Percentiles rank a stretch among this genome's conserved stretches.
Conservation (phyloP, 2,113 vertebrate species). For the Xyrauchen texanus region DNA sequence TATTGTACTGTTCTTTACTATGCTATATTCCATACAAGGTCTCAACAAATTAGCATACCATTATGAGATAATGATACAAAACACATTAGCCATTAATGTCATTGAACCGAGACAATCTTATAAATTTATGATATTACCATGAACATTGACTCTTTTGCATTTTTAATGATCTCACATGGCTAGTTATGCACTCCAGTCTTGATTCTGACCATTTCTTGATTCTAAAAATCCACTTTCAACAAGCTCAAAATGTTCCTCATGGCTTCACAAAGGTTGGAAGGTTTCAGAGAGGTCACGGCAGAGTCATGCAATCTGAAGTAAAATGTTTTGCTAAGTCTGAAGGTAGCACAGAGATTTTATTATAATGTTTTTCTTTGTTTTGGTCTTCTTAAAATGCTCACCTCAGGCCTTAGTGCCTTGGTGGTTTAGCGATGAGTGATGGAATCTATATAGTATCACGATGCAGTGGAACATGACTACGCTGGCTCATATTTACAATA, state of each 20-base stretch:
- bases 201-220: background rate
- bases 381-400: no score
- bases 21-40: no score
- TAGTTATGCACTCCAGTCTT: constrained; percentile 1
- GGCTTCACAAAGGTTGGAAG: background rate
- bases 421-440: background rate
- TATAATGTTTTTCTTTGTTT: no score
- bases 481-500: background rate
- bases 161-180: background rate
- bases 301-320: background rate
- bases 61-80: background rate
- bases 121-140: background rate
- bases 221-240: background rate
- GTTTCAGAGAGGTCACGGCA: background rate
- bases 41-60: background rate
- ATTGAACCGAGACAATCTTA: background rate
- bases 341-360: no score
- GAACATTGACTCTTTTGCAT: constrained; percentile 9
- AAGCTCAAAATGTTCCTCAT: background rate
- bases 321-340: no score
- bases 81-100: background rate
- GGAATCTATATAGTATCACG: background rate
- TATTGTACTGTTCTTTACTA: no score
- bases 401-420: background rate
- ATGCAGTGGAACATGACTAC: background rate